These are phyloP conservation scores for Netelia virgata DNA, from an alignment of 2,888 invertebrate genomes.

Conservation along the genomic window DNA sequence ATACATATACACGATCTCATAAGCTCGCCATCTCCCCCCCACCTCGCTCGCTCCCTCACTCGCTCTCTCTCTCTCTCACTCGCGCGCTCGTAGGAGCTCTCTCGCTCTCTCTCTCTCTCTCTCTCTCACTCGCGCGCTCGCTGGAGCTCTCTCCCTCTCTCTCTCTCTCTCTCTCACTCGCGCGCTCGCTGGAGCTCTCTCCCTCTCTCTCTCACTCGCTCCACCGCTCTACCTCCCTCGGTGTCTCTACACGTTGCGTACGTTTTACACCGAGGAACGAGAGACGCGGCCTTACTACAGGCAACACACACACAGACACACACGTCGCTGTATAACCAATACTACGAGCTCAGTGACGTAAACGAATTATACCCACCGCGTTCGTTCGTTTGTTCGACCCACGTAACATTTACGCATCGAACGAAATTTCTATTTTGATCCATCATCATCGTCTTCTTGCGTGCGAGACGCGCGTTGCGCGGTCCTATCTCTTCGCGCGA, in stretches of 20 bases:
- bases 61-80: too few relatives aligned
- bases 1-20: slow-evolving; percentile 48
- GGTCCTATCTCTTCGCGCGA: background rate
- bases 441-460: slow-evolving; percentile 40
- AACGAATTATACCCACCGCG: slow-evolving; percentile 56
- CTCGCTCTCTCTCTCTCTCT: too few relatives aligned
- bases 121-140: too few relatives aligned
- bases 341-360: slow-evolving; percentile 47
- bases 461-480: slow-evolving; percentile 6
- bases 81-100: too few relatives aligned
- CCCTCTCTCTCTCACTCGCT: background rate
- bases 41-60: background rate
- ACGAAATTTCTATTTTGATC: slow-evolving; percentile 56
- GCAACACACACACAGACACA: background rate
- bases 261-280: too few relatives aligned
- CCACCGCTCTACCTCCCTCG: too few relatives aligned
- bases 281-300: too few relatives aligned
- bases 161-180: background rate
- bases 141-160: too few relatives aligned
- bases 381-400: slow-evolving; percentile 53
- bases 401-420: slow-evolving; percentile 61
- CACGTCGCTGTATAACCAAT: slow-evolving; percentile 20
- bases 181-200: background rate
- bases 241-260: too few relatives aligned
- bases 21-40: slow-evolving; percentile 18